phyloP scores from a whole-genome alignment of 2,113 vertebrate genomes.

The Sigmodon hispidus region DNA sequence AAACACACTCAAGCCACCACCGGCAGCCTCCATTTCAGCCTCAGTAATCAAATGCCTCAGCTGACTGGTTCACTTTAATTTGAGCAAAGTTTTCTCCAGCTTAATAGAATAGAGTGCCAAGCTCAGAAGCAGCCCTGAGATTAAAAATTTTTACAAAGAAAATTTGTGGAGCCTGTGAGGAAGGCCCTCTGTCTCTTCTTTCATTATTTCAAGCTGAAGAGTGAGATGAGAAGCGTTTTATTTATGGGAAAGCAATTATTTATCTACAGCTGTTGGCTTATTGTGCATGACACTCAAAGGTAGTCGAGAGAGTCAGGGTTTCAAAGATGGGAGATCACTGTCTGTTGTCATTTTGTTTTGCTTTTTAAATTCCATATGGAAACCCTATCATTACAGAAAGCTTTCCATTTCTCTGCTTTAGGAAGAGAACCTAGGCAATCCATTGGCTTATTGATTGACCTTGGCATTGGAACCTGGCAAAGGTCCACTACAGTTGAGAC shows the following conservation, averaged over 20 bases:
- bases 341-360: background rate
- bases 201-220: constrained; percentile 55
- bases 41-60: constrained; percentile 43
- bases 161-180: background rate
- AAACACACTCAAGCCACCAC: constrained; percentile 32
- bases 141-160: constrained; percentile 59
- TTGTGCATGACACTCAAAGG: background rate
- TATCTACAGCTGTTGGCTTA: background rate
- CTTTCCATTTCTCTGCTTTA: background rate
- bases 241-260: constrained; percentile 22
- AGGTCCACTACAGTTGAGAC: background rate
- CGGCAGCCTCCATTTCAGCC: constrained; percentile 16
- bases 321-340: background rate
- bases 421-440: background rate
- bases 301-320: background rate
- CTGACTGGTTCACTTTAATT: constrained; percentile 43
- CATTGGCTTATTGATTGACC: background rate
- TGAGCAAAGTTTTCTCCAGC: constrained; percentile 61
- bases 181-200: background rate
- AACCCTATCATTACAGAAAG: background rate
- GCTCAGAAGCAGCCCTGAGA: background rate
- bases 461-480: background rate
- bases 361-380: background rate
- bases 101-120: background rate
- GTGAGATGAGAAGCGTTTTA: constrained; percentile 19